Evolutionary conservation across 2,113 vertebrate species (phyloP).

Genomic region (Talpa occidentalis): DNA sequence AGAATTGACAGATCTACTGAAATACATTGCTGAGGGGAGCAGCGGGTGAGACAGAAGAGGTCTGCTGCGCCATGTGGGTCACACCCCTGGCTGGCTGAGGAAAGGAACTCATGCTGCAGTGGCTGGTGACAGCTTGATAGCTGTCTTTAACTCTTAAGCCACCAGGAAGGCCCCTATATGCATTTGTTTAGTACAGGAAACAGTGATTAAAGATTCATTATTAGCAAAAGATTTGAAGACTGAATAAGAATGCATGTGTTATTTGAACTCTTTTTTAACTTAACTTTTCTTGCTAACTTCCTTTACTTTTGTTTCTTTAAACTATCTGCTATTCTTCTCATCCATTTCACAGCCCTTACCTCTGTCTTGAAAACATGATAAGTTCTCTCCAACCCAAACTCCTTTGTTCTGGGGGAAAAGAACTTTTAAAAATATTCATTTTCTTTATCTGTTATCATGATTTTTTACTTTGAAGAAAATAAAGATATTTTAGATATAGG

Average conservation of each 20-base stretch:
- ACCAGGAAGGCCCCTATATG: no score
- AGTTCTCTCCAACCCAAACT: background rate
- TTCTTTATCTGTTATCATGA: background rate
- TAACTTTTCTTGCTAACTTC: background rate
- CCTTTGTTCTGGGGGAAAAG: background rate
- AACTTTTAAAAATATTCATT: background rate
- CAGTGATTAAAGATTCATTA: background rate
- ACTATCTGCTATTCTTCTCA: background rate
- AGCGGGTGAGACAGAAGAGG: no score
- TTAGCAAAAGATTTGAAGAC: background rate
- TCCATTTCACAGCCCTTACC: background rate
- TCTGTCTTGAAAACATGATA: background rate
- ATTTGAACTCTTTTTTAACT: background rate
- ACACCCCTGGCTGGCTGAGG: no score
- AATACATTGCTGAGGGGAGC: no score
- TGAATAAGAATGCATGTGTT: background rate
- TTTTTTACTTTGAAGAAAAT: constrained; percentile 29
- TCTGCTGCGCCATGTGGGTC: no score
- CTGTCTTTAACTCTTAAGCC: no score
- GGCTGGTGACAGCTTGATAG: no score
- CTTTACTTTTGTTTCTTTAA: background rate
- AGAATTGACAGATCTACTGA: no score
- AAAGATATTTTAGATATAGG: background rate
- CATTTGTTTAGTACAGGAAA: background rate
- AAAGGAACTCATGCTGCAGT: no score